Percentiles rank a stretch among this genome's conserved stretches.
Conservation (phyloP, 2,888 invertebrate genomes). For the Hyalella azteca region DNA sequence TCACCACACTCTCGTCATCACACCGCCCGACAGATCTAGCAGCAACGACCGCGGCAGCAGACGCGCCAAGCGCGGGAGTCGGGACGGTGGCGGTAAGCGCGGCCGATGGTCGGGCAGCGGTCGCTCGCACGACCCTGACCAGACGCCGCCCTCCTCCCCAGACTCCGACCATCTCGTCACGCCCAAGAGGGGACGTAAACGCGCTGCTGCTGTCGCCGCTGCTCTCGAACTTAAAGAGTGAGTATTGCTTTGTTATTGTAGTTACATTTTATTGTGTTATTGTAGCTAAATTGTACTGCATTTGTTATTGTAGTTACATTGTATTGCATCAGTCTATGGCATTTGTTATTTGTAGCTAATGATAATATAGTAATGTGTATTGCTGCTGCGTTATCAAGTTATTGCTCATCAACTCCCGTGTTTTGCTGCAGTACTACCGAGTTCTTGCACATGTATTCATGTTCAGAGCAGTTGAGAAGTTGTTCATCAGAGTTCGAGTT, state of each 20-base stretch:
- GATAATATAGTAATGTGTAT: no score
- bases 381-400: no score
- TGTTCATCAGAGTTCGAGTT: no score
- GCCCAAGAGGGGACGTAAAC: constrained; percentile 25
- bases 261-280: background rate
- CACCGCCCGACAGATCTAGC: background rate
- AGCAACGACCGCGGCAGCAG: constrained; percentile 6
- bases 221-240: constrained; percentile 35
- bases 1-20: no score
- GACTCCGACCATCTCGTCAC: constrained; percentile 16
- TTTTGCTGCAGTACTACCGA: no score
- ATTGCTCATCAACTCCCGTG: no score
- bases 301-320: no score
- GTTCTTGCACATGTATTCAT: no score
- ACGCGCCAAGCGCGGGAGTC: background rate
- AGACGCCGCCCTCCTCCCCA: constrained; percentile 37
- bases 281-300: no score
- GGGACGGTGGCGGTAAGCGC: background rate
- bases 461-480: no score
- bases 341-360: no score
- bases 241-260: background rate
- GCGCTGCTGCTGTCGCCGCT: constrained; percentile 31
- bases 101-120: background rate
- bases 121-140: background rate
- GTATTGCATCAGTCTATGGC: no score